Conservation (phyloP, 2,797 vertebrate species). For the Cyclura pinguis region DNA sequence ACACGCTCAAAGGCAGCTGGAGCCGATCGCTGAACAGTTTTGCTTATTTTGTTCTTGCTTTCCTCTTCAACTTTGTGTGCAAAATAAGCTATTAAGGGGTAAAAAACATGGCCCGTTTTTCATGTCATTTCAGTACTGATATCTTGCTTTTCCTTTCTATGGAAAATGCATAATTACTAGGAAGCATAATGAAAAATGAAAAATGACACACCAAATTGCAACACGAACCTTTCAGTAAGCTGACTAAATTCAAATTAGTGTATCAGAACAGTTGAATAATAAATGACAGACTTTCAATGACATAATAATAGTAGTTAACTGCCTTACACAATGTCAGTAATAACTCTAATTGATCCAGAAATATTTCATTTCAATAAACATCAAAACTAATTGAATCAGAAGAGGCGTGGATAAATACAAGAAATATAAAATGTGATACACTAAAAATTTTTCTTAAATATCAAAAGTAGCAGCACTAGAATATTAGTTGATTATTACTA, state of each 20-base stretch:
- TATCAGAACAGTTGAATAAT: background rate
- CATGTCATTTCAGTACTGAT: constrained; percentile 24
- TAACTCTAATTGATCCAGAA: background rate
- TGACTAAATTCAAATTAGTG: background rate
- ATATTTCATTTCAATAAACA: background rate
- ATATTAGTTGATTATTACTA: background rate
- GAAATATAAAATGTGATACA: background rate
- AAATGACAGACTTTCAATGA: background rate
- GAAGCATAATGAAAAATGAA: background rate
- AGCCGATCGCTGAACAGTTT: constrained; percentile 76
- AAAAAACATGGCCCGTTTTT: constrained; percentile 32
- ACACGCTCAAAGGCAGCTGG: constrained; percentile 86
- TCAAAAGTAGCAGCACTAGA: background rate
- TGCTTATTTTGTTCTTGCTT: constrained; percentile 78
- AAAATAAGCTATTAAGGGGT: constrained; percentile 85
- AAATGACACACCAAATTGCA: background rate
- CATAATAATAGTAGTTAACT: background rate
- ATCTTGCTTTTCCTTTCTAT: background rate
- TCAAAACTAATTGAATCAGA: background rate
- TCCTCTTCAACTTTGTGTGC: constrained; percentile 92
- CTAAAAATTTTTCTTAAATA: background rate
- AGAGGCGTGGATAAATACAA: background rate
- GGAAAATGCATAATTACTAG: background rate
- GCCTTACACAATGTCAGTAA: background rate
- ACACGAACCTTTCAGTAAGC: background rate